Evolutionary conservation across 2,888 invertebrate species (phyloP), one percentile per base, ranked within the genome.

Genomic region (Trachelus tabidus): DNA sequence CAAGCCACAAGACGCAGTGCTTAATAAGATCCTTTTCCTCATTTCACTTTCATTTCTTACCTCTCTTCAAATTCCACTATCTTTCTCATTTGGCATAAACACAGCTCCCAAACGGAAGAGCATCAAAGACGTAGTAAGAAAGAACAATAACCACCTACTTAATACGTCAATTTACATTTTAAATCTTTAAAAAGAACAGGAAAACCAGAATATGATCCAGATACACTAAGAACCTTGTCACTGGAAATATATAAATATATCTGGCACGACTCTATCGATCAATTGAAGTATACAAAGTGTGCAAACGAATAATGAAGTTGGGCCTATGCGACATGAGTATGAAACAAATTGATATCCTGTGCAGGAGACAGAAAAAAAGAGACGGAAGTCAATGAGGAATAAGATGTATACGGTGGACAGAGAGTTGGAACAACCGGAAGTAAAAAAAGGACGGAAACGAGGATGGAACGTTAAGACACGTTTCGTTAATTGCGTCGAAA

Each of bases 21-120:
- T 23, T 0, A 40, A 40, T 23, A 6, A 56, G 15, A 23, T 56
- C 23, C 9, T 1, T 23, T 56, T 56, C 56, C 76, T 68, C 73
- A 73, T 77, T 76, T 77, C 31, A 80, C 79, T 78, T 78, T 34
- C 68, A 77, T 76, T 71, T 75, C 75, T 77, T 84, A 82, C 81
- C 73, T 15, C 35, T 34, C 68, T 76, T 78, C 76, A 75, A 71
- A 33, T 69, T 75, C 40, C 37, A 73, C 68, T 56, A 69, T 77
- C 40, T 12, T 82, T 85, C 79, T 85, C 80, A 83, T 85, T 87
- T 86, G 87, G 87, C 87, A 87, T 87, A 84, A 86, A 80, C 81
- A 83, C 84, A 82, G 81, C 84, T 80, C 76, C 78, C 82, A 76
- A 23, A 79, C 81, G 83, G 83, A 87, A 87, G 85, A 84, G 85